phyloP scores from a whole-genome alignment of 1,140 invertebrate genomes.

The Drosophila quadrilineata region DNA sequence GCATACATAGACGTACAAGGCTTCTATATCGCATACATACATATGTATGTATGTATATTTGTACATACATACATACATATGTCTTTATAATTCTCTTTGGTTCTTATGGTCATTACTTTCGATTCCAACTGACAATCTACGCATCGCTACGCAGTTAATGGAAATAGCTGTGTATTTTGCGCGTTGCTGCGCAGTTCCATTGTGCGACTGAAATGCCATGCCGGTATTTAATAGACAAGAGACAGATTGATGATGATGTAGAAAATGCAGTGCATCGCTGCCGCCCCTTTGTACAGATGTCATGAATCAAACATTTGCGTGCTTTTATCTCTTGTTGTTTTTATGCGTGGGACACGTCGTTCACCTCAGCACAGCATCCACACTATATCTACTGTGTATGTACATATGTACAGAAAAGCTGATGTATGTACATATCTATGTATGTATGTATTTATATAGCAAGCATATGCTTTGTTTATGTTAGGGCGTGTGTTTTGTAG shows the following conservation, averaged over 20 bases:
- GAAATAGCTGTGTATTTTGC: not conserved
- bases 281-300: constrained; percentile 1
- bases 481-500: no score
- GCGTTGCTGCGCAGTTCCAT: constrained; percentile 17
- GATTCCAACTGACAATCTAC: not conserved
- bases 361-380: constrained; percentile 31
- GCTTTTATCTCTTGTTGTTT: constrained; percentile 14
- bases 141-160: constrained; percentile 5
- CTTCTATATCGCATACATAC: no score
- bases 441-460: not conserved
- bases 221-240: constrained; percentile 1
- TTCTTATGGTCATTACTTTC: not conserved
- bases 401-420: not conserved
- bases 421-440: not conserved
- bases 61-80: not conserved
- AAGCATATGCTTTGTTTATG: no score
- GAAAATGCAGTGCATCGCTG: constrained; percentile 23
- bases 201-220: not conserved
- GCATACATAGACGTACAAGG: constrained; percentile 13
- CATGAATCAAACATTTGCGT: not conserved
- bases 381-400: not conserved
- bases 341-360: constrained; percentile 29
- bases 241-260: constrained; percentile 9
- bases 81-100: not conserved
- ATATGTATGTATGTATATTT: constrained; percentile 15